Evolutionary conservation across 2,888 invertebrate genomes (phyloP), one percentile per base, ranked within the genome.

Genomic region (Idaea biselata): DNA sequence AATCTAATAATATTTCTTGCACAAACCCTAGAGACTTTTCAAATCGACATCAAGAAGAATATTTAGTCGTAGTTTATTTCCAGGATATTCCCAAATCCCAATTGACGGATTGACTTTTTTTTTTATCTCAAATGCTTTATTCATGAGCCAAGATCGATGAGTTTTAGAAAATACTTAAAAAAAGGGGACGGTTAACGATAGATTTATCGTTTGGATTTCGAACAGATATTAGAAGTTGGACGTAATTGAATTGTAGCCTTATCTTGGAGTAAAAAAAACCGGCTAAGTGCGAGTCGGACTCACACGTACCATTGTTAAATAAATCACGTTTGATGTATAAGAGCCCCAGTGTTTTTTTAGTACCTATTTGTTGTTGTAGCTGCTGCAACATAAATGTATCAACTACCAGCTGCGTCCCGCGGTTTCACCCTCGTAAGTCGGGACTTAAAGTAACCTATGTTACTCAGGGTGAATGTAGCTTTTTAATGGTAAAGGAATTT

Each of bases 111-210:
- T 44, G 63, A 25, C 18, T 60, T 58, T 31, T 60, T 59, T 62
- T 60, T 59, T 62, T 63, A 64, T 64, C 58, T 33, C 11, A 59
- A 62, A 64, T 64, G 25, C 31, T 14, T 64, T 62, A 64, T 62
- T 64, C 64, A 64, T 64, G 58, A 58, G 31, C 33, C 16, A 25
- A 44, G 60, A 60, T 55, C 55, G 32, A 44, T 33, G 32, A n/a
- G 62, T 64, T 58, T 55, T 58, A 58, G 58, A 58, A 58, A 58
- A 55, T 33, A 56, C 33, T 32, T 58, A 18, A 55, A 56, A 56
- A 18, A 56, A 56, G 56, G n/a, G 17, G 17, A 55, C 16, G 16
- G 17, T 56, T 56, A 18, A 56, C 56, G 17, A 56, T 56, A 16
- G 56, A 56, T 56, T 56, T 56, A 56, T 56, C 18, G 18, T 18